Conservation (phyloP, 2,797 vertebrate species). For the Centroberyx gerrardi region DNA sequence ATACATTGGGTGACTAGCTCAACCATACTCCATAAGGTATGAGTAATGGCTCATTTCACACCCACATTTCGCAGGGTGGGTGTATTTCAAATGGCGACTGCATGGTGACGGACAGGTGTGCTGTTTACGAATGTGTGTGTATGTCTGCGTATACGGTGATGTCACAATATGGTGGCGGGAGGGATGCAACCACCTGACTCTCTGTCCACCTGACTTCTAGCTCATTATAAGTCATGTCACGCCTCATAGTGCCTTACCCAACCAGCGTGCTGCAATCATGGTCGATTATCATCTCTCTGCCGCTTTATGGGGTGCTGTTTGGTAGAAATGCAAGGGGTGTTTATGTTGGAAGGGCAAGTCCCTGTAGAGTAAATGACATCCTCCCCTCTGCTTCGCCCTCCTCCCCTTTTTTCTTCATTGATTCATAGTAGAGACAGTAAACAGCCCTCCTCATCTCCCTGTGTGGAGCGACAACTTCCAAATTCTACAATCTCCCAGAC, state of each 20-base stretch:
- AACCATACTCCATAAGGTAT: slow-evolving; percentile 13
- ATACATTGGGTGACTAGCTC: slow-evolving; percentile 28
- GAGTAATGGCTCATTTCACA: slow-evolving; percentile 35
- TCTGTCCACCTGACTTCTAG: slow-evolving; percentile 21
- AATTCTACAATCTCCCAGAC: neutral
- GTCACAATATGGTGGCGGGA: neutral
- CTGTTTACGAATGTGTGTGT: neutral
- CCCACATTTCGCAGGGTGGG: slow-evolving; percentile 8
- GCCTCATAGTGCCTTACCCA: slow-evolving; percentile 22
- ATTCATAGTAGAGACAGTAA: slow-evolving; percentile 34
- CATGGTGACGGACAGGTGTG: slow-evolving; percentile 1
- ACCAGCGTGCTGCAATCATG: slow-evolving; percentile 42
- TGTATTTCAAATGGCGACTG: slow-evolving; percentile 20
- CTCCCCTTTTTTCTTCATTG: slow-evolving; percentile 20
- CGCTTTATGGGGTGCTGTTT: slow-evolving; percentile 46
- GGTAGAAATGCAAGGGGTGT: slow-evolving; percentile 42
- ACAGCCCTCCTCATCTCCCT: slow-evolving; percentile 22
- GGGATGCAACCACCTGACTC: neutral
- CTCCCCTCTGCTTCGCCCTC: neutral
- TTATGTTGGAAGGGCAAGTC: slow-evolving; percentile 69
- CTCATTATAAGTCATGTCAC: slow-evolving; percentile 68
- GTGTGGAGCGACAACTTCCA: slow-evolving; percentile 17
- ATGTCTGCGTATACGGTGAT: neutral
- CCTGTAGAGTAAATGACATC: slow-evolving; percentile 43
- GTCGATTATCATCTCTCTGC: slow-evolving; percentile 52